Evolutionary conservation across 1,140 invertebrate genomes (phyloP), one percentile per base, ranked within the genome.

Genomic region (Drosophila leontia): DNA sequence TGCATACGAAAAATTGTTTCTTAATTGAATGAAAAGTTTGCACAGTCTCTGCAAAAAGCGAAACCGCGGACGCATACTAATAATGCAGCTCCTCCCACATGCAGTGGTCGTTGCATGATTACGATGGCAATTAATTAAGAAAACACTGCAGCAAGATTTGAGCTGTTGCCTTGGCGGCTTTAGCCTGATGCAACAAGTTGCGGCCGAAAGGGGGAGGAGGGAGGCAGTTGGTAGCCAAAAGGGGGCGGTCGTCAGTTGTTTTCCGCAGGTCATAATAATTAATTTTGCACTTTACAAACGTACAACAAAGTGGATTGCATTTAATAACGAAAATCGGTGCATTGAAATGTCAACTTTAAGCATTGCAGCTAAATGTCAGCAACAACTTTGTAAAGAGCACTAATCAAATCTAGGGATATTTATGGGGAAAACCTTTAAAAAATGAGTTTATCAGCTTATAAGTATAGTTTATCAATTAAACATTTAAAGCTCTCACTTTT

Each of bases 41-140:
- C 47, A 59, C 65, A 77, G 67, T 72, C 51, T 34, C 34, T 32
- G 75, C 57, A 41, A 80, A 78, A 79, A 68, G 78, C 62, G 55
- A 78, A 78, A 61, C 75, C 60, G 48, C 59, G 39, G 13, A n/a
- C 34, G 48, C 35, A 70, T 55, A 58, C 48, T 69, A 48, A 50
- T 32, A 70, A 56, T 51, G 29, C 58, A 19, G 29, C 42, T 64
- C 23, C 70, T 50, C 57, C 41, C 69, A 41, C 45, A 59, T 61
- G 39, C 50, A 12, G 41, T 67, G 42, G 32, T 62, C 61, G 47
- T 45, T 60, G 79, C 80, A 80, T 72, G 69, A 81, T 81, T 80
- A 75, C 78, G 57, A 67, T 55, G 53, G 65, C 70, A 85, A 90
- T 88, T 88, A 90, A 88, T 88, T 90, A 79, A 75, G 23, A 80